Base-by-base conservation (phyloP, 2,888 invertebrate genomes). In the Aquatica leii region DNA sequence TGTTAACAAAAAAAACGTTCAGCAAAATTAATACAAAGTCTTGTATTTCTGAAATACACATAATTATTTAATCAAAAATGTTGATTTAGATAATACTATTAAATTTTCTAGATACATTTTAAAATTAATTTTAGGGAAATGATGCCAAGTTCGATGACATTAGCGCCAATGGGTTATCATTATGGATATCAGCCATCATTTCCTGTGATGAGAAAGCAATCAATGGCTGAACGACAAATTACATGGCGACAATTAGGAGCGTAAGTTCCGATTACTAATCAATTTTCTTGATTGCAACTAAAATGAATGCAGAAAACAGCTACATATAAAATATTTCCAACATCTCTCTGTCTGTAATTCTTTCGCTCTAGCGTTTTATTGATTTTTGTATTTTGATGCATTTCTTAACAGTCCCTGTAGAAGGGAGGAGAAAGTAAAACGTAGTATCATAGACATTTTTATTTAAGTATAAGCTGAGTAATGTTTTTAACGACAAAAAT, bases 231-330 rank as follows among this genome's bases (percentile, higher is more conserved):
- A 68, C 82, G 87, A 69, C 83, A 77, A 80, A 87, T 84, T 72
- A 87, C 83, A 77, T 86, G 87, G 84, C 86, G 87, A 73, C 84
- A 87, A 70, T 85, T 89, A 60, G 89, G 90, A 82, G 87, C 89
- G 90, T 90, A 78, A 88, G 89, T 88, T 75, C 15, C 53, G 40
- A 69, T 49, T 21, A 12, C 2, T 24, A 24, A 24, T 24, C 24
- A 40, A 14, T 24, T 58, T 56, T 64, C 60, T 55, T 53, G 34
- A 70, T 24, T 6, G 24, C 24, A 24, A 24, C 2, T 4, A 24
- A 24, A 24, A 24, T 24, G 24, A 2, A 24, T 6, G 24, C 24
- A 6, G 8, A 1, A 49, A 17, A 6, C 12, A 49, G 8, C n/a
- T n/a, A n/a, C n/a, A n/a, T n/a, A n/a, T n/a, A 24, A 24, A 24